Conservation (phyloP, 2,113 vertebrate species). For the mouse (Mus musculus) region DNA sequence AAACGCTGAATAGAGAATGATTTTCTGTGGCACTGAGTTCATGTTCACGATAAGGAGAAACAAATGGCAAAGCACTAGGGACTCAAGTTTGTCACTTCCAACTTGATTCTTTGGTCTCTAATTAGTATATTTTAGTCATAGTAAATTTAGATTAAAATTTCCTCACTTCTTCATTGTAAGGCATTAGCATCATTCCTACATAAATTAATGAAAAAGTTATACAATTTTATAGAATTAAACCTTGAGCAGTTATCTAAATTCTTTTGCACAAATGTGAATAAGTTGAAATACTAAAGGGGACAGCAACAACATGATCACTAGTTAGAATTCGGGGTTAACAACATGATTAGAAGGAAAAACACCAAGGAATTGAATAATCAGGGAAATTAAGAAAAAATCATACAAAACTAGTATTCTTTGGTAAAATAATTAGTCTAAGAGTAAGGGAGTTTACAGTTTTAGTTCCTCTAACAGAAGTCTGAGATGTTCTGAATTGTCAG, state of each 20-base stretch:
- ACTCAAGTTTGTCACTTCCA: conserved; percentile 78
- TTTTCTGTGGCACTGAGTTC: conserved; percentile 84
- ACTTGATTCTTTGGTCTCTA: conserved; percentile 76
- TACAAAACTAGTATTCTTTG: background rate
- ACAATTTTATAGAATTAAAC: conserved; percentile 41
- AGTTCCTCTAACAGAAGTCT: background rate
- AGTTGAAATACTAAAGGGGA: background rate
- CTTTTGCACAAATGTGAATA: background rate
- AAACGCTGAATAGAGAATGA: conserved; percentile 82
- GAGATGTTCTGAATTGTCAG: conserved; percentile 36
- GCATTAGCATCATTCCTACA: background rate
- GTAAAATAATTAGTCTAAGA: conserved; percentile 39
- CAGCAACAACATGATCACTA: background rate
- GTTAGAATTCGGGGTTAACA: background rate
- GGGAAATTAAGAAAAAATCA: conserved; percentile 45
- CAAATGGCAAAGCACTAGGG: conserved; percentile 74
- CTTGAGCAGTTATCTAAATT: background rate
- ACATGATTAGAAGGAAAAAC: background rate
- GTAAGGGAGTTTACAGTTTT: conserved; percentile 7
- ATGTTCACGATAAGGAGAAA: conserved; percentile 79
- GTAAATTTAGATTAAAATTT: conserved; percentile 39
- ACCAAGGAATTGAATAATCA: background rate
- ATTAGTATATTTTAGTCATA: conserved; percentile 30
- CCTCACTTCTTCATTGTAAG: background rate
- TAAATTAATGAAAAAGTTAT: background rate